phyloP scores from a whole-genome alignment of 2,113 vertebrate species.

The Mustelus asterias region DNA sequence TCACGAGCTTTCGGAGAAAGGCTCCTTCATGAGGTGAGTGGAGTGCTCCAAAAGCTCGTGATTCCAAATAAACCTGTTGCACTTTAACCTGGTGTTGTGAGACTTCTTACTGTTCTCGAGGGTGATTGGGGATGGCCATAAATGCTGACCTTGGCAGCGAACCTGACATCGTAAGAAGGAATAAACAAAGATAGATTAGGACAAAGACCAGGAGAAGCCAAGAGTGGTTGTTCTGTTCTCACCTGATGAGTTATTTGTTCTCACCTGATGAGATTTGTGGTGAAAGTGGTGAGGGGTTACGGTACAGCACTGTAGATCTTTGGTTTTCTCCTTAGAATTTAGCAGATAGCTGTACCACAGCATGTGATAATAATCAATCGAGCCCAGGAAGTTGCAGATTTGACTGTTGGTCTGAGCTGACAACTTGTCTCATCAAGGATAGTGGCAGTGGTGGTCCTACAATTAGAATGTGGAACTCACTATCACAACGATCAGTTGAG shows the following conservation, averaged over 20 bases:
- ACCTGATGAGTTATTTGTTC: not conserved
- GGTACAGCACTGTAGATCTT: not conserved
- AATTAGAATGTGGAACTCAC: not conserved
- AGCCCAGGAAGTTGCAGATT: not conserved
- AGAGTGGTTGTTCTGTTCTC: not conserved
- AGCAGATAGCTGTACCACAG: not conserved
- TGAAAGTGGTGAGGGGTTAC: not conserved
- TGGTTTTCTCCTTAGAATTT: not conserved
- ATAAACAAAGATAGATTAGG: not conserved
- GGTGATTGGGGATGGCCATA: not conserved
- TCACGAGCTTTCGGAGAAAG: too few species aligned
- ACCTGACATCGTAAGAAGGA: not conserved
- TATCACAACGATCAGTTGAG: not conserved
- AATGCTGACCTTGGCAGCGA: not conserved
- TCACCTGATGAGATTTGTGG: not conserved
- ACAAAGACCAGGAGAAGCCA: too few species aligned
- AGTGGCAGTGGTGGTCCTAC: not conserved
- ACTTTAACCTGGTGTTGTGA: too few species aligned
- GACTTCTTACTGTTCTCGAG: not conserved
- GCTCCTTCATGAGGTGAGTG: too few species aligned
- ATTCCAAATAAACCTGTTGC: too few species aligned
- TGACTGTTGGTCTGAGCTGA: not conserved
- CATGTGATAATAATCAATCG: not conserved
- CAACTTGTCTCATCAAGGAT: not conserved
- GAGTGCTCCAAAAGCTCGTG: too few species aligned